These are phyloP conservation scores for Sakesphorus luctuosus DNA, from an alignment of 2,113 vertebrate species.

Conservation along the genomic window DNA sequence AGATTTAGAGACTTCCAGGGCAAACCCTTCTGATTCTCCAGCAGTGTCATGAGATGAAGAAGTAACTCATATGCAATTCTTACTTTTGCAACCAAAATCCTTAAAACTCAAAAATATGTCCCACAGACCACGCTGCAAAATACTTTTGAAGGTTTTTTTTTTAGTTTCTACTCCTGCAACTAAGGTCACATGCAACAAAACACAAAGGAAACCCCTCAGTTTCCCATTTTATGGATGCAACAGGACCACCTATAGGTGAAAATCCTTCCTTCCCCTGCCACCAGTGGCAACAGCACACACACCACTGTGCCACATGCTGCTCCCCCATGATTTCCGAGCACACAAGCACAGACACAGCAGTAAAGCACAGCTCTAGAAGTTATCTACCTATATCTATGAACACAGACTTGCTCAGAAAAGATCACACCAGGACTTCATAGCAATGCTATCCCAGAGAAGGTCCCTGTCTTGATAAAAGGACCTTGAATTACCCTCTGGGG, in stretches of 20 bases:
- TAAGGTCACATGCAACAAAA: not conserved
- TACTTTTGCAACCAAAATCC: not conserved
- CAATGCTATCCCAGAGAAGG: not conserved
- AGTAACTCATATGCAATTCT: not conserved
- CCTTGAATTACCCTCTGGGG: not conserved
- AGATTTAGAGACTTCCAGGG: not conserved
- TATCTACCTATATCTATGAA: not conserved
- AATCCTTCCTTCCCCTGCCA: not conserved
- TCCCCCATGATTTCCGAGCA: not conserved
- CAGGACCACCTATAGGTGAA: not conserved
- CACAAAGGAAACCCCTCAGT: not conserved
- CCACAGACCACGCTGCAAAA: not conserved
- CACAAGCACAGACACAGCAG: not conserved
- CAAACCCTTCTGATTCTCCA: not conserved
- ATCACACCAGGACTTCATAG: not conserved
- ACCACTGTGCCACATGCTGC: not conserved
- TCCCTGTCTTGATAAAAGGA: not conserved
- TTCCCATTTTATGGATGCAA: not conserved
- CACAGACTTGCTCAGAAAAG: not conserved
- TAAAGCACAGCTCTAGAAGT: not conserved
- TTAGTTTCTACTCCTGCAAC: not conserved
- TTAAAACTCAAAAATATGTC: not conserved
- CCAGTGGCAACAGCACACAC: not conserved
- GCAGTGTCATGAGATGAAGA: not conserved
- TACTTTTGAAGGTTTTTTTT: not conserved